Conservation (phyloP, 2,113 vertebrate genomes). For the Morone saxatilis region DNA sequence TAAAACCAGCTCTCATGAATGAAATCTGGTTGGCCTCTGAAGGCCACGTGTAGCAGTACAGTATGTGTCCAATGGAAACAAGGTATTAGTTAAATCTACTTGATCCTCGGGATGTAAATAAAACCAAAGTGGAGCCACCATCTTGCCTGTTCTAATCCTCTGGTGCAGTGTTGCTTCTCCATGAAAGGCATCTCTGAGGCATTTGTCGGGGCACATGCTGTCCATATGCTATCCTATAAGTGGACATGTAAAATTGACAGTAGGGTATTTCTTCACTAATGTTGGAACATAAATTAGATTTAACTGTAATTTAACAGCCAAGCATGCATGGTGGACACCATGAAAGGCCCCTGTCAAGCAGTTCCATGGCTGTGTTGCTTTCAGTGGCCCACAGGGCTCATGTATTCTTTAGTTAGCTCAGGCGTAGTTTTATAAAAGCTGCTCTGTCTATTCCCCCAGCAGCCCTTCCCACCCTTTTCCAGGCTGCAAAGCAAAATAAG, state of each 20-base stretch:
- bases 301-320: slow-evolving; percentile 60
- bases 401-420: slow-evolving; percentile 78
- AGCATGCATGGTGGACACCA: slow-evolving; percentile 46
- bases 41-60: neutral
- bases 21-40: slow-evolving; percentile 12
- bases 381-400: slow-evolving; percentile 71
- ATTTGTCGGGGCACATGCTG: slow-evolving; percentile 22
- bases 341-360: slow-evolving; percentile 54
- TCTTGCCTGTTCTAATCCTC: slow-evolving; percentile 69
- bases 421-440: slow-evolving; percentile 76
- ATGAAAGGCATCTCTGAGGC: slow-evolving; percentile 50
- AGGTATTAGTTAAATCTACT: slow-evolving; percentile 69
- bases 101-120: slow-evolving; percentile 74
- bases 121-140: slow-evolving; percentile 63
- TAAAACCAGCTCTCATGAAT: neutral
- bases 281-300: slow-evolving; percentile 48
- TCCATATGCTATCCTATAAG: slow-evolving; percentile 43
- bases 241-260: slow-evolving; percentile 18
- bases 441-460: slow-evolving; percentile 67
- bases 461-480: slow-evolving; percentile 55
- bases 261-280: slow-evolving; percentile 15
- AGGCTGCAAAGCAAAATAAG: slow-evolving; percentile 68
- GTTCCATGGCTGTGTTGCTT: slow-evolving; percentile 48
- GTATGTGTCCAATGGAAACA: slow-evolving; percentile 57
- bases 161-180: slow-evolving; percentile 51